Conservation (phyloP, 2,888 invertebrate genomes). For the Anthrax anthrax region DNA sequence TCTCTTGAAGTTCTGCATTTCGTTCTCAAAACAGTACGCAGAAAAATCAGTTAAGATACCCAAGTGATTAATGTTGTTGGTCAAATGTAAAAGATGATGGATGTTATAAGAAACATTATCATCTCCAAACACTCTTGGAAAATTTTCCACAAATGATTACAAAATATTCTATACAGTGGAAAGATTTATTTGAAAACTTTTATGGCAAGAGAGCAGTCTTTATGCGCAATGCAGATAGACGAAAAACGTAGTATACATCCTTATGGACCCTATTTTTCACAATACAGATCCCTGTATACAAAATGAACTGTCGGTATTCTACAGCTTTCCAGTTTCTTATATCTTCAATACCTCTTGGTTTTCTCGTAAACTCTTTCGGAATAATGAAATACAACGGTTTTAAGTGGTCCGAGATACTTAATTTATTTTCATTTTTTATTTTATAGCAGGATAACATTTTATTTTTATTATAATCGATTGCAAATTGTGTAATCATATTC, state of each 20-base stretch:
- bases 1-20: conserved; percentile 11
- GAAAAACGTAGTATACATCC: conserved; percentile 9
- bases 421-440: too few relatives aligned
- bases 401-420: too few relatives aligned
- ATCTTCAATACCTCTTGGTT: conserved; percentile 11
- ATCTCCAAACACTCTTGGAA: conserved; percentile 7
- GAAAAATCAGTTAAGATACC: conserved; percentile 10
- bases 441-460: background rate
- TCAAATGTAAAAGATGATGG: conserved; percentile 10
- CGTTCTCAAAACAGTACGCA: too few relatives aligned
- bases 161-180: conserved; percentile 8
- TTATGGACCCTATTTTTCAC: conserved; percentile 6
- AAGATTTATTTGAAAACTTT: background rate
- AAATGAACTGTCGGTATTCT: conserved; percentile 6
- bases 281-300: conserved; percentile 7
- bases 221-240: conserved; percentile 5
- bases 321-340: conserved; percentile 11
- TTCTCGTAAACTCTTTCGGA: conserved; percentile 9
- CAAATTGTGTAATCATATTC: conserved; percentile 1
- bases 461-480: background rate
- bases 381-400: too few relatives aligned
- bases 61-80: conserved; percentile 8
- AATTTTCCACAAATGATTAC: conserved; percentile 9
- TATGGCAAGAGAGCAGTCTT: background rate
- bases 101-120: conserved; percentile 10